A percentile compares a stretch with the other conserved stretches of the same genome.
Evolutionary conservation across 2,888 invertebrate genomes (phyloP).

Genomic region (Conistra vaccinii): DNA sequence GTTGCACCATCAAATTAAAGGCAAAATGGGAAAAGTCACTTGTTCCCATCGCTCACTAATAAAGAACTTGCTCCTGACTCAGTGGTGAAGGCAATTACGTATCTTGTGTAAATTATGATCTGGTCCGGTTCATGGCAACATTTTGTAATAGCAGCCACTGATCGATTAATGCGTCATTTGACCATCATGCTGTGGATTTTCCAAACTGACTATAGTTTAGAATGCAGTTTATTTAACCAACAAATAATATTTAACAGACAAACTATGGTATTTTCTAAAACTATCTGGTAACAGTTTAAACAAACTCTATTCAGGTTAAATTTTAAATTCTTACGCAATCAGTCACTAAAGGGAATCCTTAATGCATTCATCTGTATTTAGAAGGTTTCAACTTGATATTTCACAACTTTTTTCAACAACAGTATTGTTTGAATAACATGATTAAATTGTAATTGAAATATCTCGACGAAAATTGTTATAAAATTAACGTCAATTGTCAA

Average conservation of each 20-base stretch:
- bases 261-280: background rate
- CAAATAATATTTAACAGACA: background rate
- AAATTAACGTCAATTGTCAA: too few relatives aligned
- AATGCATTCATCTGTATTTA: background rate
- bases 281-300: background rate
- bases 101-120: conserved; percentile 16
- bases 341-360: background rate
- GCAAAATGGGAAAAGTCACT: background rate
- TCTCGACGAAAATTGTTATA: too few relatives aligned
- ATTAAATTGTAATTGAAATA: too few relatives aligned
- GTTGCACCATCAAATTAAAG: conserved; percentile 25
- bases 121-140: conserved; percentile 3
- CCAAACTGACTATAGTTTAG: conserved; percentile 5
- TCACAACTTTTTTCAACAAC: background rate
- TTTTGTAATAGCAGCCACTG: conserved; percentile 12
- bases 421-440: too few relatives aligned
- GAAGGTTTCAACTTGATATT: background rate
- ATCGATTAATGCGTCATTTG: conserved; percentile 34
- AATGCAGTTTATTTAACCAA: conserved; percentile 4
- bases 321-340: background rate
- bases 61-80: conserved; percentile 33
- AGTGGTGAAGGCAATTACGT: conserved; percentile 5
- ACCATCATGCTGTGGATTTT: conserved; percentile 23
- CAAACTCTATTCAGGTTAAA: background rate
- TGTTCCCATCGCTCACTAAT: too few relatives aligned